A percentile compares a stretch with the other conserved stretches of the same genome.
Conservation (phyloP, 2,888 invertebrate genomes). For the Apodemia mormo region DNA sequence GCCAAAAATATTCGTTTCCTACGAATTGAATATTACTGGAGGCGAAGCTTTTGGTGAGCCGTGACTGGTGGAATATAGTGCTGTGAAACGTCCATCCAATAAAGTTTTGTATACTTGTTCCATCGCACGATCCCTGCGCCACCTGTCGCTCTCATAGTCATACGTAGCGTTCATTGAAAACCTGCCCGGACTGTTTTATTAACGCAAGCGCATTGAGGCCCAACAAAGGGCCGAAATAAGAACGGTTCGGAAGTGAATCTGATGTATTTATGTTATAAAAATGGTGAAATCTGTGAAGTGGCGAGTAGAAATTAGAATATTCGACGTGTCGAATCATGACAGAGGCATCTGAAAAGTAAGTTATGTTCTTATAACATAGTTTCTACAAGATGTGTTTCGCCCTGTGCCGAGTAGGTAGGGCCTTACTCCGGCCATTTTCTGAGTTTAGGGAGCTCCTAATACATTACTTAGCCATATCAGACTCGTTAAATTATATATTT, state of each 20-base stretch:
- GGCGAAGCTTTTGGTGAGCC: slow-evolving; percentile 40
- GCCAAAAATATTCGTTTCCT: slow-evolving; percentile 44
- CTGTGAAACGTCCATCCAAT: slow-evolving; percentile 52
- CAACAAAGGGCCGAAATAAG: slow-evolving; percentile 80
- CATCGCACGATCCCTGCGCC: slow-evolving; percentile 68
- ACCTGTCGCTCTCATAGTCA: slow-evolving; percentile 69
- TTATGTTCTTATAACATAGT: slow-evolving; percentile 63
- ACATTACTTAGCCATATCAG: slow-evolving; percentile 48
- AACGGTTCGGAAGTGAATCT: slow-evolving; percentile 78
- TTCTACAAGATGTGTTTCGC: slow-evolving; percentile 60
- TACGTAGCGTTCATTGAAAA: slow-evolving; percentile 74
- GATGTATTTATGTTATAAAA: slow-evolving; percentile 90
- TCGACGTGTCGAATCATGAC: slow-evolving; percentile 93
- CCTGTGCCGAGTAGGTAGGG: slow-evolving; percentile 68
- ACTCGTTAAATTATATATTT: slow-evolving; percentile 36
- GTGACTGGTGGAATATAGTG: slow-evolving; percentile 54
- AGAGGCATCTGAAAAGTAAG: slow-evolving; percentile 95
- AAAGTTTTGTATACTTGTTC: slow-evolving; percentile 40
- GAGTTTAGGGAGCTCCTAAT: slow-evolving; percentile 55
- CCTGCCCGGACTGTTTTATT: slow-evolving; percentile 72
- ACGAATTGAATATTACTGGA: slow-evolving; percentile 53
- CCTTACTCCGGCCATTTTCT: slow-evolving; percentile 78
- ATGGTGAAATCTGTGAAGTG: slow-evolving; percentile 91
- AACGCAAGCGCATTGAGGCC: slow-evolving; percentile 80
- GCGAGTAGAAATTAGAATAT: slow-evolving; percentile 92